Evolutionary conservation across 2,113 vertebrate genomes (phyloP), one percentile per base, ranked within the genome.

Genomic region (Lamprotornis superbus): DNA sequence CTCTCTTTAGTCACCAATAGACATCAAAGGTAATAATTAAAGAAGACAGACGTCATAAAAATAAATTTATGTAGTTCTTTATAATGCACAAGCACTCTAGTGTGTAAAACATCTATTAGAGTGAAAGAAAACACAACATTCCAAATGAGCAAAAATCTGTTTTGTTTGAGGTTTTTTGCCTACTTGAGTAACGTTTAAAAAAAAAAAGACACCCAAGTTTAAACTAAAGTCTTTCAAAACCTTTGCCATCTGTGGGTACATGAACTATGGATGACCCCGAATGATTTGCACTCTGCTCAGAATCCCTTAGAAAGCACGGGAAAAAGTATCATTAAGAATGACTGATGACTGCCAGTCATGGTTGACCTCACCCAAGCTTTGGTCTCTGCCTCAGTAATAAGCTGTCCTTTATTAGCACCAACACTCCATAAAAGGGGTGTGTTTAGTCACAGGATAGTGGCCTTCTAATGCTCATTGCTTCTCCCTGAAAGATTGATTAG

Each of bases 331-430:
- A 99, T 99, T 99, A 99, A 98, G 98, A 97, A 98, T 99, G 99
- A 99, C 98, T 99, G 99, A 99, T 99, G 98, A 99, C 98, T 98
- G 98, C 98, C 98, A 98, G 98, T 98, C 98, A 98, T 98, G 98
- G 98, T 97, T 98, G 98, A 99, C 98, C 98, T 98, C 98, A 98
- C 95, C 98, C 98, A 97, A 98, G 98, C 98, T 98, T 98, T 98
- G 98, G 98, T 98, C 98, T 98, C 98, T 98, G 98, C 98, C 98
- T 98, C 98, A 97, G 98, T 98, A 98, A 98, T 98, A 98, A 98
- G 98, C 98, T 97, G 98, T 93, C 97, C 98, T 98, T 98, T 98
- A 98, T 98, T 98, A 98, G 98, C 97, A 98, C 97, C 98, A 98
- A 98, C 98, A 98, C 98, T 98, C 98, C 98, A 98, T 98, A 98